Conservation (phyloP, 2,113 vertebrate species). For the Gadus macrocephalus region DNA sequence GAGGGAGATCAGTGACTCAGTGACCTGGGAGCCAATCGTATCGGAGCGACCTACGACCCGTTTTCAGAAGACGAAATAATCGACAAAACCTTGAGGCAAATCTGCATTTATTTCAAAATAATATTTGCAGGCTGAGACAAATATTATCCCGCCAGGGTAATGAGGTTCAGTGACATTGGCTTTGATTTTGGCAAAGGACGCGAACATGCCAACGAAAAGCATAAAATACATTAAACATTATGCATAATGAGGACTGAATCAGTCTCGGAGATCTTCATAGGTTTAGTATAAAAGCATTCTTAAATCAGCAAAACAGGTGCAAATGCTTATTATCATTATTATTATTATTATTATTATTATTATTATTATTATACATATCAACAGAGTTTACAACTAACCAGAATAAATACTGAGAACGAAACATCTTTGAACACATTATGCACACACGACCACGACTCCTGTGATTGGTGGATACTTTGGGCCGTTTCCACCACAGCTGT, state of each 20-base stretch:
- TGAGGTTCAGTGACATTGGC: neutral
- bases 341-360: too few species aligned
- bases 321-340: neutral
- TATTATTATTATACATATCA: too few species aligned
- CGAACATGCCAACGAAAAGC: too few species aligned
- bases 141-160: slow-evolving; percentile 5
- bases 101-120: slow-evolving; percentile 15
- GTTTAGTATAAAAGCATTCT: too few species aligned
- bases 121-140: slow-evolving; percentile 1
- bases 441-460: neutral
- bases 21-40: too few species aligned
- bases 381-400: neutral
- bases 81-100: neutral
- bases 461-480: too few species aligned
- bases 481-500: too few species aligned
- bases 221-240: neutral
- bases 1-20: too few species aligned
- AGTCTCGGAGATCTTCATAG: neutral
- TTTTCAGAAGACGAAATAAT: too few species aligned
- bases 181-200: neutral
- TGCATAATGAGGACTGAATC: neutral
- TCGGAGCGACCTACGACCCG: too few species aligned
- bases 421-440: slow-evolving; percentile 19
- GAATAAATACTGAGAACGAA: slow-evolving; percentile 36
- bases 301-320: neutral